phyloP scores from a whole-genome alignment of 2,888 invertebrate genomes.

The Coelinius sp. region DNA sequence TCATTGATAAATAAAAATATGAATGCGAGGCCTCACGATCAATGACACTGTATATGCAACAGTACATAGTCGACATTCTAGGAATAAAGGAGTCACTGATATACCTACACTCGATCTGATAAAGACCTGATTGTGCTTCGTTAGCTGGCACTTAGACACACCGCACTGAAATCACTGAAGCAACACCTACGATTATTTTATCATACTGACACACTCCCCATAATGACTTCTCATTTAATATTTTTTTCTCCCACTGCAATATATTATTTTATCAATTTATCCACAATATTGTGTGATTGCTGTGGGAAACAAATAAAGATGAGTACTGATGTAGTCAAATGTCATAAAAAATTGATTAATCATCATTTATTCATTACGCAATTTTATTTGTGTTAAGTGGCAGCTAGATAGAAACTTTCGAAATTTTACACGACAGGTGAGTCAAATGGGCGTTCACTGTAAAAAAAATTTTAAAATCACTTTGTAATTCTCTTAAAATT shows the following conservation, averaged over 20 bases:
- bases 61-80: constrained; percentile 34
- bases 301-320: neutral
- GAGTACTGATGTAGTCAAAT: neutral
- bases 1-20: too few relatives aligned
- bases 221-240: neutral
- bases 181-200: neutral
- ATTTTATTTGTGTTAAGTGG: neutral
- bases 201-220: neutral
- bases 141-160: constrained; percentile 18
- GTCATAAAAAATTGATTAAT: neutral
- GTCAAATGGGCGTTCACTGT: neutral
- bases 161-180: constrained; percentile 5
- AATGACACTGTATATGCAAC: constrained; percentile 18
- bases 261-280: neutral
- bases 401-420: neutral
- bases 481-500: too few relatives aligned
- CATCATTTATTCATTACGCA: constrained; percentile 1
- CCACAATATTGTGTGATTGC: neutral
- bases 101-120: constrained; percentile 17
- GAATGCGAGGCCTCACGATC: constrained; percentile 24
- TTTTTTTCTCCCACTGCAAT: neutral
- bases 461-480: too few relatives aligned
- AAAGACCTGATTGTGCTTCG: constrained; percentile 18
- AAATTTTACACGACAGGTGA: neutral
- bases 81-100: constrained; percentile 32